Percentiles rank a stretch among this genome's conserved stretches.
Evolutionary conservation across 35 echinoderm and acorn worm species (phyloP).

Genomic region (Heliocidaris erythrogramma): DNA sequence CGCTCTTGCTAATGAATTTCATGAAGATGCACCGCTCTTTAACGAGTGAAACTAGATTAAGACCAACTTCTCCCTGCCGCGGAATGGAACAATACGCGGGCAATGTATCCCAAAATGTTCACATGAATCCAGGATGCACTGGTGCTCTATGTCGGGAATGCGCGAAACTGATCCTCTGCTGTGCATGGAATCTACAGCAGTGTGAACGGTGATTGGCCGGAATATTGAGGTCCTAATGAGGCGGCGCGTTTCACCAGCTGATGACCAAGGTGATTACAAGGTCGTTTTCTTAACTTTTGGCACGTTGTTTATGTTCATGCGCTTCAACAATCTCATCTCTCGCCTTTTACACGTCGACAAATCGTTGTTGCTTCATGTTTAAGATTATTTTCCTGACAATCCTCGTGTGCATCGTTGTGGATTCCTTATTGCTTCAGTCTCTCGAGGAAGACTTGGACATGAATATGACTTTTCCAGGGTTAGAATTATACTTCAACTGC

Average conservation of each 20-base stretch:
- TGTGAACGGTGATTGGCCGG: background rate
- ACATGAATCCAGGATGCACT: too few relatives aligned
- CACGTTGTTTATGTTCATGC: too few relatives aligned
- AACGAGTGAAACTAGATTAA: background rate
- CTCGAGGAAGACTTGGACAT: too few relatives aligned
- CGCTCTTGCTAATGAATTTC: conserved; percentile 3
- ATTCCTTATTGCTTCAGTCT: too few relatives aligned
- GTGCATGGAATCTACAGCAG: background rate
- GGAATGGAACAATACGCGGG: background rate
- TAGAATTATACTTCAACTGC: too few relatives aligned
- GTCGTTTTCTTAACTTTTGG: background rate
- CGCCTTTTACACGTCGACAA: too few relatives aligned
- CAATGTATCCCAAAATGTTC: background rate
- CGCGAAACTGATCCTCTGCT: background rate
- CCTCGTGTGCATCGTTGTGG: too few relatives aligned
- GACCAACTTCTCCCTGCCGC: background rate
- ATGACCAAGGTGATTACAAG: background rate
- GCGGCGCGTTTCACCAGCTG: background rate
- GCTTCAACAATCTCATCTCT: too few relatives aligned
- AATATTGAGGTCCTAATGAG: background rate
- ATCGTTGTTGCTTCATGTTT: too few relatives aligned
- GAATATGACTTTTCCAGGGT: too few relatives aligned
- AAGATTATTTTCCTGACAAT: too few relatives aligned
- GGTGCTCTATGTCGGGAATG: background rate
- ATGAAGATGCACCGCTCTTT: conserved; percentile 9